These are phyloP conservation scores for Callospermophilus lateralis DNA, from an alignment of 2,113 vertebrate species.

Conservation along the genomic window DNA sequence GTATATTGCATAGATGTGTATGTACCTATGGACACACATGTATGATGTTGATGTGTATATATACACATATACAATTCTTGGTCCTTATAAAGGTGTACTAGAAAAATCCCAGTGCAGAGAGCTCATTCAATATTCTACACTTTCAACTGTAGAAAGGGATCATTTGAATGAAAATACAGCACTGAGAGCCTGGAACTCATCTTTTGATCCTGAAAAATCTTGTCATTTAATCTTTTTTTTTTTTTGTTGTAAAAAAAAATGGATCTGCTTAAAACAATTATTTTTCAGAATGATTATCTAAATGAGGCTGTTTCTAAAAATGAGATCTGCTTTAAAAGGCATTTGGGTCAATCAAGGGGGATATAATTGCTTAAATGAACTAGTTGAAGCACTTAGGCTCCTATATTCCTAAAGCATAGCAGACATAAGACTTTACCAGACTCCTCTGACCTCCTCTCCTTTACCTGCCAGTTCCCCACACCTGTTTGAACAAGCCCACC, in stretches of 20 bases:
- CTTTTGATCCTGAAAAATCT: neutral
- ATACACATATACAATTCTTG: neutral
- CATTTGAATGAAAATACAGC: neutral
- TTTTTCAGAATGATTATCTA: neutral
- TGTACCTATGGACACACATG: too few species aligned
- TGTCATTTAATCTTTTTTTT: neutral
- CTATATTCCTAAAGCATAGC: neutral
- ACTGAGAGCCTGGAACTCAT: conserved; percentile 24
- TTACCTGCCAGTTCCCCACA: accelerated
- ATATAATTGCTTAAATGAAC: neutral
- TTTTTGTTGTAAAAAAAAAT: neutral
- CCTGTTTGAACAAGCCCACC: neutral
- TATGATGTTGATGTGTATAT: too few species aligned
- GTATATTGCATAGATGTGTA: accelerated
- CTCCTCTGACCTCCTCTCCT: neutral
- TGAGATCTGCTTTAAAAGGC: neutral
- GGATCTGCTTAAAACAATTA: neutral
- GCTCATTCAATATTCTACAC: neutral
- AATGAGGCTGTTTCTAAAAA: neutral
- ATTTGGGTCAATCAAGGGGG: neutral
- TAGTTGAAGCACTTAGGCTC: neutral
- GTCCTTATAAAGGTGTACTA: conserved; percentile 39
- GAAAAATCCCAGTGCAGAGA: conserved; percentile 54
- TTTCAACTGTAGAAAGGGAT: neutral
- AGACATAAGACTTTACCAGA: neutral